Base-by-base conservation (phyloP, 2,797 vertebrate genomes). In the Pseudotriccus pelzelni region DNA sequence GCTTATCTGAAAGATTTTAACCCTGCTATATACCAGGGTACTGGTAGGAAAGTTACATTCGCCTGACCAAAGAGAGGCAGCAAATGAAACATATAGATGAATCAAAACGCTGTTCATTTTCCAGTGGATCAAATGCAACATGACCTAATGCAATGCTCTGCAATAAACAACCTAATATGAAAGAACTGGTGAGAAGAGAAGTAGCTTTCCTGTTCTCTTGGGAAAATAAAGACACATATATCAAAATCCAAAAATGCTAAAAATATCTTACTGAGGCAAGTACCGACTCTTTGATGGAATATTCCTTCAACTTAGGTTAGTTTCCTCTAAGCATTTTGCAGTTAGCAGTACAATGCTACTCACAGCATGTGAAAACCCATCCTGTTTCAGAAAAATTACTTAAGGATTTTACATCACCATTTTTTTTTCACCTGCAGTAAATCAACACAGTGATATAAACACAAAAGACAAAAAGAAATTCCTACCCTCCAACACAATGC, bases 371-470 rank as follows among this genome's bases (percentile, higher is more conserved):
- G 69, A 93, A 91, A 95, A 90, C 22, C 75, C 59, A 91, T 86
- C 86, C 85, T 90, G 83, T 94, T 93, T 84, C 62, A 94, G 66
- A 90, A 94, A 91, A 91, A 87, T 70, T 49, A 69, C 66, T 36
- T 56, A 55, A 62, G 27, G 59, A 93, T 84, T 93, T 87, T 81
- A 81, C 43, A 77, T 69, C 28, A 19, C 30, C 4, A 3, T 11
- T 8, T 41, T 58, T 58, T 64, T 76, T 93, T 84, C 25, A 81
- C 66, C 49, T 34, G 7, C 85, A 84, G 69, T 88, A 96, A 95
- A 95, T 91, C 85, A 96, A 73, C 37, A 59, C 30, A 10, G 9
- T 8, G 78, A 55, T 90, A 84, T 27, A 94, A 92, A 93, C 55
- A 91, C 46, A 93, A 94, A 79, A 47, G 56, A 79, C 25, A 72